Evolutionary conservation across 2,797 vertebrate genomes (phyloP).

Genomic region (Spea hammondii): DNA sequence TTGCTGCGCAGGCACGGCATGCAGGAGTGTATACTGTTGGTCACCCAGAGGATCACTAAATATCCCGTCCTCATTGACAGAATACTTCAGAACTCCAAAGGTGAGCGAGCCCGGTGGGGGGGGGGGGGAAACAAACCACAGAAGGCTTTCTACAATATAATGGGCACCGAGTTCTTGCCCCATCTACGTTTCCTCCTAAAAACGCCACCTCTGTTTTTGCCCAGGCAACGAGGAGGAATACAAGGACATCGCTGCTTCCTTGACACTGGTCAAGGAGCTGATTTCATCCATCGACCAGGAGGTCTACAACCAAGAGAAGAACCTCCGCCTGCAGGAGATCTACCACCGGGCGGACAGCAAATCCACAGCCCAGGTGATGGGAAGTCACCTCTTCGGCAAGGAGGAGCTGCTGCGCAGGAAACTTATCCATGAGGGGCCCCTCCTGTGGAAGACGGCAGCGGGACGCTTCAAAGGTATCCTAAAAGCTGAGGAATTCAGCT

Average conservation of each 20-base stretch:
- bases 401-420: conserved; percentile 82
- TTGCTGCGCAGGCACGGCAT: conserved; percentile 84
- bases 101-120: conserved; percentile 58
- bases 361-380: conserved; percentile 69
- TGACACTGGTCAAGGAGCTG: conserved; percentile 77
- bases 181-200: no score
- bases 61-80: conserved; percentile 87
- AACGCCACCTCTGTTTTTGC: not conserved
- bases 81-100: conserved; percentile 84
- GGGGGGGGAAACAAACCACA: no score
- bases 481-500: no score
- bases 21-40: conserved; percentile 88
- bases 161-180: no score
- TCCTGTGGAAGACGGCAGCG: conserved; percentile 82
- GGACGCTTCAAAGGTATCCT: conserved; percentile 83
- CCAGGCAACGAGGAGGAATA: conserved; percentile 80
- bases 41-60: conserved; percentile 92
- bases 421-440: conserved; percentile 80
- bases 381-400: conserved; percentile 69
- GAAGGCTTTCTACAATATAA: no score
- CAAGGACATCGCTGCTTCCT: conserved; percentile 65
- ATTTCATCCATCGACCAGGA: conserved; percentile 82
- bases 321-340: conserved; percentile 81
- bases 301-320: conserved; percentile 81
- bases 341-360: conserved; percentile 78